Evolutionary conservation across 2,113 vertebrate genomes (phyloP).

Genomic region (Thinocorus orbignyianus): DNA sequence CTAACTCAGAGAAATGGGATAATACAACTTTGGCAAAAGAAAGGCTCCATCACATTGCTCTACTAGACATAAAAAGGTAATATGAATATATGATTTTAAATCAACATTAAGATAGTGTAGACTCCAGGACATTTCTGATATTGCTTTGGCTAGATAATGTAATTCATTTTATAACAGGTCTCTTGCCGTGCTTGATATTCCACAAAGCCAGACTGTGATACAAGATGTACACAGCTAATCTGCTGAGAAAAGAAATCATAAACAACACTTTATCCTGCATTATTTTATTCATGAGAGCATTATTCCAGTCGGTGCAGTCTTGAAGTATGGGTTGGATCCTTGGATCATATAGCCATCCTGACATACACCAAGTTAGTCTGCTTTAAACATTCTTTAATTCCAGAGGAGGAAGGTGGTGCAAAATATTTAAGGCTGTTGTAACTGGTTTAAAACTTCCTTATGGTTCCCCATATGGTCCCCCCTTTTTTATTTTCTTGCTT

Average conservation of each 20-base stretch:
- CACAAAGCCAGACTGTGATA: constrained; percentile 4
- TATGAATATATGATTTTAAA: constrained; percentile 59
- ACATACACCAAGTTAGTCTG: neutral
- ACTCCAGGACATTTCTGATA: constrained; percentile 25
- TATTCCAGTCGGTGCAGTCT: neutral
- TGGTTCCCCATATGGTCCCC: accelerated
- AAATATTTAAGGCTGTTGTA: neutral
- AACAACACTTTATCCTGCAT: neutral
- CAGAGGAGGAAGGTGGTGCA: neutral
- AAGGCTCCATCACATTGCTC: constrained; percentile 5
- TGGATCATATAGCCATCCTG: neutral
- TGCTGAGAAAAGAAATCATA: constrained; percentile 16
- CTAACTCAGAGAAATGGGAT: constrained; percentile 64
- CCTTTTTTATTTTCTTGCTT: neutral
- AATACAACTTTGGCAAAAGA: constrained; percentile 34
- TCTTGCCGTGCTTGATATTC: constrained; percentile 19
- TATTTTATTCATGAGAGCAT: constrained; percentile 2
- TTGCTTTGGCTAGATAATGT: constrained; percentile 34
- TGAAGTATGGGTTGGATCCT: neutral
- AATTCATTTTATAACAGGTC: constrained; percentile 35
- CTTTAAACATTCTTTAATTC: neutral
- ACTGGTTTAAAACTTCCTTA: neutral
- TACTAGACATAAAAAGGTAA: constrained; percentile 48
- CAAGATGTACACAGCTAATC: constrained; percentile 47
- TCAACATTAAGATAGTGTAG: constrained; percentile 36